These are phyloP conservation scores for Athalia rosae DNA, from an alignment of 2,888 invertebrate species.

Conservation along the genomic window DNA sequence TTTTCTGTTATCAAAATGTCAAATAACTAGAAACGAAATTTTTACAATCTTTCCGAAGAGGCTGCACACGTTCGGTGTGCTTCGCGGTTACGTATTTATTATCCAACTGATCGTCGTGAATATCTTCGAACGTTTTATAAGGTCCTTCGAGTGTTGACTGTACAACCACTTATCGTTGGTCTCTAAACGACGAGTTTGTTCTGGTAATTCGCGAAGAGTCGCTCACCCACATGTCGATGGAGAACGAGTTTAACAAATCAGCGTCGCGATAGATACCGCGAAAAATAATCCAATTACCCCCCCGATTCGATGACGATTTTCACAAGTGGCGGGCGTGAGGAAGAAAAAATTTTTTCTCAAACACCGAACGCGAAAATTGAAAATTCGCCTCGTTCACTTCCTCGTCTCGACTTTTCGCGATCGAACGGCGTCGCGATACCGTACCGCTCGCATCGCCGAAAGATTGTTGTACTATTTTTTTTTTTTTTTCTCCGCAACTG, in stretches of 20 bases:
- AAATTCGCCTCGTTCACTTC: too few relatives aligned
- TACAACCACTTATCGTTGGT: conserved; percentile 63
- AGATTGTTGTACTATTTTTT: too few relatives aligned
- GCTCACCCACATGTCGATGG: neutral
- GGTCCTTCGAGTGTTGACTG: conserved; percentile 53
- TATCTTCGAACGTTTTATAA: conserved; percentile 51
- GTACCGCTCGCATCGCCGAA: too few relatives aligned
- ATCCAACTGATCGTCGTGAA: conserved; percentile 48
- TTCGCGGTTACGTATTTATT: neutral
- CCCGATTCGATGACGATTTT: too few relatives aligned
- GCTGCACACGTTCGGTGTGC: neutral
- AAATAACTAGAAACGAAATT: too few relatives aligned
- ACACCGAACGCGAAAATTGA: too few relatives aligned
- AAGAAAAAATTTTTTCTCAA: too few relatives aligned
- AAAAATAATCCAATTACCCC: neutral
- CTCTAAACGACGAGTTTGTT: conserved; percentile 63
- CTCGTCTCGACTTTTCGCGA: too few relatives aligned
- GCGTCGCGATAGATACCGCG: conserved; percentile 1
- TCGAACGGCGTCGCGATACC: neutral
- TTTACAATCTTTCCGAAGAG: neutral
- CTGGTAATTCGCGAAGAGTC: conserved; percentile 60
- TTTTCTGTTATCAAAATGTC: too few relatives aligned
- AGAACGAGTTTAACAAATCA: neutral
- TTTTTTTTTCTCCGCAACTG: too few relatives aligned
- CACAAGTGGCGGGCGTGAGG: too few relatives aligned